phyloP scores from a whole-genome alignment of 2,113 vertebrate species.

The Platycercus adscitus region DNA sequence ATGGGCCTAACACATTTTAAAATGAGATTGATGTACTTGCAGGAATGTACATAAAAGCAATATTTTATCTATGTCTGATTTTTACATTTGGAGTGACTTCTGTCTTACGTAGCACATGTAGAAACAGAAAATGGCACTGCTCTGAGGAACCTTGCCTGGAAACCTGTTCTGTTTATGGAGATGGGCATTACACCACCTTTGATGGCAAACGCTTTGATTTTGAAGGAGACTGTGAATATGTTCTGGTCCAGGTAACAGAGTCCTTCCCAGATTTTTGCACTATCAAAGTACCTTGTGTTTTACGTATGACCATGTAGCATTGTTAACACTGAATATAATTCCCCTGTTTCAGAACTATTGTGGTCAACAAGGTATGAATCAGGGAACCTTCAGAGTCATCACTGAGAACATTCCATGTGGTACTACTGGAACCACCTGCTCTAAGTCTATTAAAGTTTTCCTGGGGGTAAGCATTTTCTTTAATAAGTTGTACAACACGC shows the following conservation, averaged over 20 bases:
- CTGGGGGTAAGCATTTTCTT: constrained; percentile 77
- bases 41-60: neutral
- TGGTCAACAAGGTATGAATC: constrained; percentile 32
- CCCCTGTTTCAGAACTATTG: constrained; percentile 82
- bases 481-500: neutral
- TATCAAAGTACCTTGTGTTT: neutral
- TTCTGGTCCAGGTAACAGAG: constrained; percentile 85
- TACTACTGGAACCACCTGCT: constrained; percentile 90
- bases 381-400: constrained; percentile 85
- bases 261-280: neutral
- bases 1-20: neutral
- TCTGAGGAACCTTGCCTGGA: constrained; percentile 81
- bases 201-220: constrained; percentile 92
- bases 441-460: constrained; percentile 91
- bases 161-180: constrained; percentile 89
- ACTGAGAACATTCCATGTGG: constrained; percentile 93
- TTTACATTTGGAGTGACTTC: neutral
- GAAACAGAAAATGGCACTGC: constrained; percentile 84
- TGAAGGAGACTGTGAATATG: constrained; percentile 91
- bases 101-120: constrained; percentile 78
- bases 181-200: constrained; percentile 91
- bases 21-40: neutral
- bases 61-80: neutral
- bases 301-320: neutral
- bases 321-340: neutral